Base-by-base conservation (phyloP, 1,140 invertebrate species). In the Pogonomyrmex barbatus region DNA sequence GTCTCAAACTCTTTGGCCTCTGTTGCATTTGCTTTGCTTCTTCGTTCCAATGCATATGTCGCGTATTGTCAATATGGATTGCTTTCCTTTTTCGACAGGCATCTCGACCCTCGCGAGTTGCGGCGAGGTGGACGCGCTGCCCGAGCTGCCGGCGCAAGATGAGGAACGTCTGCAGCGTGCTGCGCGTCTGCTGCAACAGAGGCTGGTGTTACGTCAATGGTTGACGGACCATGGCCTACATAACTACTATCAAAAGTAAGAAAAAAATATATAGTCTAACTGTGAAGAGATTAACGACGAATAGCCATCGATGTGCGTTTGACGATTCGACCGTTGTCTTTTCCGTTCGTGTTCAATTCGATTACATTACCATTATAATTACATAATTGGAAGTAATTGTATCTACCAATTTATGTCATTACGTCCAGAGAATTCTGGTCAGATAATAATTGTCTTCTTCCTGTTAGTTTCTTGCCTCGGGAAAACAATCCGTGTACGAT, bases 131-230 rank as follows among this genome's bases (percentile, higher is more conserved):
- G 96, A 96, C 85, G 96, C 96, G 68, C 94, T 98, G 88, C 97
- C 97, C 36, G 97, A 97, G 95, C 94, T 98, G 88, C 97, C 97
- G 83, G 96, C 96, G n/a, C 96, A 97, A 71, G 97, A 98, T 94
- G 97, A 97, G 93, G 97, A 97, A 93, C 96, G 97, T 52, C 94
- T 98, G 68, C 97, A 97, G 89, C 96, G 97, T 45, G 97, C 97
- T 0, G 97, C 97, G 9, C 95, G 96, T 73, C 95, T 97, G 60
- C 94, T 98, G 88, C 97, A 98, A 94, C 97, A 98, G 94, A 96
- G 97, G 78, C 96, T 98, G 50, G 97, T 98, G 68, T 95, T 98
- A 87, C 96, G 97, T 45, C 97, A 98, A 95, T 98, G 97, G 97
- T 95, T 98, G 68, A 95, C 96, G 47, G 97, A 97, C 87, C 96